Evolutionary conservation across 2,797 vertebrate species (phyloP).

Genomic region (Sebastes elongatus): DNA sequence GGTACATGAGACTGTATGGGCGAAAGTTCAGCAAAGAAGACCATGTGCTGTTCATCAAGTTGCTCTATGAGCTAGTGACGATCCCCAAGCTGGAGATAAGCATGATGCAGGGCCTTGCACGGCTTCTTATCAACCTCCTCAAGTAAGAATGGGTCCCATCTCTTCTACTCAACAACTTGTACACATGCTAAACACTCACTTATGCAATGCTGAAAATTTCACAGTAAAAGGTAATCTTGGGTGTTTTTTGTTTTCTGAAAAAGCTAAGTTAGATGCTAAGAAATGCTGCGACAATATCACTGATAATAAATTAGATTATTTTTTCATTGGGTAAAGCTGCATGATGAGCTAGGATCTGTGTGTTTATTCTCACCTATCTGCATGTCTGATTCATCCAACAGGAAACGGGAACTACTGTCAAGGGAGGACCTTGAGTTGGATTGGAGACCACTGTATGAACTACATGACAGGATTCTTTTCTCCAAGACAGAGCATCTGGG

Average conservation of each 20-base stretch:
- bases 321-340: neutral
- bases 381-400: slow-evolving; percentile 62
- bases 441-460: slow-evolving; percentile 95
- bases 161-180: neutral
- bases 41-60: slow-evolving; percentile 96
- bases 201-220: neutral
- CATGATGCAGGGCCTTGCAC: slow-evolving; percentile 97
- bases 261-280: neutral
- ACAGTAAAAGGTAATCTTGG: neutral
- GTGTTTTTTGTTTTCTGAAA: neutral
- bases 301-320: neutral
- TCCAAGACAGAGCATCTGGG: slow-evolving; percentile 98
- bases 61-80: slow-evolving; percentile 95
- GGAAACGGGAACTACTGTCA: slow-evolving; percentile 96
- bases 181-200: neutral
- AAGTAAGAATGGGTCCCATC: slow-evolving; percentile 86
- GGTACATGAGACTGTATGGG: slow-evolving; percentile 95
- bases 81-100: slow-evolving; percentile 96
- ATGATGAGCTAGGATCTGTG: neutral
- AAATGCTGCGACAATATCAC: neutral
- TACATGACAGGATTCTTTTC: slow-evolving; percentile 94
- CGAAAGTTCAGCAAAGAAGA: slow-evolving; percentile 99
- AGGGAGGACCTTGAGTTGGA: slow-evolving; percentile 94
- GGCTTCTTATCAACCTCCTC: slow-evolving; percentile 94
- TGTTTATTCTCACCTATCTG: slow-evolving; percentile 10